Conservation (phyloP, 2,113 vertebrate species). For the Tetrax tetrax region DNA sequence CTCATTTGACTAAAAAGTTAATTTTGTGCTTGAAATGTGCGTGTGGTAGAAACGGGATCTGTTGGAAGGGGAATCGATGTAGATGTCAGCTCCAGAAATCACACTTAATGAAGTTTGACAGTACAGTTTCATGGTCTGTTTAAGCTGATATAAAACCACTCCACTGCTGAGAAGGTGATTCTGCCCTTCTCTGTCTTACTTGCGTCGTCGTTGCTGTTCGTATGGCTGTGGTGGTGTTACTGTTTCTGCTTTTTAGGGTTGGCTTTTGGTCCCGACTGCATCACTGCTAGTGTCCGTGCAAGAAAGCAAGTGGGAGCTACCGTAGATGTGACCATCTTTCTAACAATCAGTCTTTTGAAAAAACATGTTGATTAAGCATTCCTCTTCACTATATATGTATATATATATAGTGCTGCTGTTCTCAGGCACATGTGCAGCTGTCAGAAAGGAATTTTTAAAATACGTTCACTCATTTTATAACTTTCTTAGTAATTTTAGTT, state of each 20-base stretch:
- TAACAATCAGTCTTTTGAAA: not conserved
- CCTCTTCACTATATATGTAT: not conserved
- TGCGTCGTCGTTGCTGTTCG: rapidly evolving
- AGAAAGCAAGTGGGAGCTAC: not conserved
- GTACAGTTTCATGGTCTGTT: not conserved
- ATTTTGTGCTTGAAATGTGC: not conserved
- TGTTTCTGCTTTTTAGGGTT: not conserved
- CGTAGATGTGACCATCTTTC: not conserved
- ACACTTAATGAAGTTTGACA: not conserved
- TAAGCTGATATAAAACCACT: not conserved
- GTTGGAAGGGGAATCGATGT: not conserved
- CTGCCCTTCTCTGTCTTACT: not conserved
- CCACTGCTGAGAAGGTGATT: not conserved
- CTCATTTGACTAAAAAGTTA: not conserved
- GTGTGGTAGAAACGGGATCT: not conserved
- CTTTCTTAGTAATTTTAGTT: not conserved
- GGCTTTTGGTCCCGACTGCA: not conserved
- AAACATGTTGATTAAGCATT: not conserved
- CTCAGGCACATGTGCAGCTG: not conserved
- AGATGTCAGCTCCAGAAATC: not conserved
- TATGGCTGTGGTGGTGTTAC: not conserved
- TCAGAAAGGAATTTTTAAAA: not conserved
- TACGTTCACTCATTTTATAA: not conserved
- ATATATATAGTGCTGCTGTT: not conserved
- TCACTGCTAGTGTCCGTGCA: not conserved